Percentiles rank a stretch among this genome's conserved stretches.
Conservation (phyloP, 2,797 vertebrate genomes). For the Merluccius polli region DNA sequence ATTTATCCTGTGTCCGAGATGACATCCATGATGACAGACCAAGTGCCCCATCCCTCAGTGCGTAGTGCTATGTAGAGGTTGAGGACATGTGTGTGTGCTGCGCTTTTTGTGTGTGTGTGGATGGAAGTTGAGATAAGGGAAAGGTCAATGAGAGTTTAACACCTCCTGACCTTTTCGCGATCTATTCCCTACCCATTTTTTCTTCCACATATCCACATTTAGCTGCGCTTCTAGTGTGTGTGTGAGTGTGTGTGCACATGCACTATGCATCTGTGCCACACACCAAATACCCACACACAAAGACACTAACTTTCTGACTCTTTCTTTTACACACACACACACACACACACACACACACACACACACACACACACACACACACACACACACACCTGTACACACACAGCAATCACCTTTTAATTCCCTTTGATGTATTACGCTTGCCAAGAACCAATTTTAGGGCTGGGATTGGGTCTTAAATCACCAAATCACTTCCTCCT, state of each 20-base stretch:
- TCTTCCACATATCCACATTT: slow-evolving; percentile 46
- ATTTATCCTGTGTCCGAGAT: slow-evolving; percentile 34
- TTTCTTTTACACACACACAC: not conserved
- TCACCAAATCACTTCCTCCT: slow-evolving; percentile 71
- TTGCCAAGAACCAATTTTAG: slow-evolving; percentile 75
- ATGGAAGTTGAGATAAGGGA: slow-evolving; percentile 35
- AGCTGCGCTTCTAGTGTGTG: slow-evolving; percentile 6
- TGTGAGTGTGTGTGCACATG: slow-evolving; percentile 21
- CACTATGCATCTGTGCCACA: slow-evolving; percentile 30
- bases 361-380: slow-evolving; percentile 22
- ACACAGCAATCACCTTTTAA: slow-evolving; percentile 72
- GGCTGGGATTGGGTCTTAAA: slow-evolving; percentile 73
- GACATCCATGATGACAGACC: slow-evolving; percentile 52
- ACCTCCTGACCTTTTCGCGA: slow-evolving; percentile 21
- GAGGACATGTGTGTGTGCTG: slow-evolving; percentile 1
- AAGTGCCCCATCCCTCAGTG: slow-evolving; percentile 46
- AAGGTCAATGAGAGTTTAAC: slow-evolving; percentile 47
- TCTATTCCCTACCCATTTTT: slow-evolving; percentile 41
- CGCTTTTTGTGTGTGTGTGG: slow-evolving; percentile 4
- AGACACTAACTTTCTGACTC: not conserved
- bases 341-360: slow-evolving; percentile 10
- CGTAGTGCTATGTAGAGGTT: slow-evolving; percentile 21
- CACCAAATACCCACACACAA: not conserved
- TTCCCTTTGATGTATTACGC: slow-evolving; percentile 76
- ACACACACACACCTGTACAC: not conserved